Conservation (phyloP, 2,888 invertebrate species). For the Crematogaster levior region DNA sequence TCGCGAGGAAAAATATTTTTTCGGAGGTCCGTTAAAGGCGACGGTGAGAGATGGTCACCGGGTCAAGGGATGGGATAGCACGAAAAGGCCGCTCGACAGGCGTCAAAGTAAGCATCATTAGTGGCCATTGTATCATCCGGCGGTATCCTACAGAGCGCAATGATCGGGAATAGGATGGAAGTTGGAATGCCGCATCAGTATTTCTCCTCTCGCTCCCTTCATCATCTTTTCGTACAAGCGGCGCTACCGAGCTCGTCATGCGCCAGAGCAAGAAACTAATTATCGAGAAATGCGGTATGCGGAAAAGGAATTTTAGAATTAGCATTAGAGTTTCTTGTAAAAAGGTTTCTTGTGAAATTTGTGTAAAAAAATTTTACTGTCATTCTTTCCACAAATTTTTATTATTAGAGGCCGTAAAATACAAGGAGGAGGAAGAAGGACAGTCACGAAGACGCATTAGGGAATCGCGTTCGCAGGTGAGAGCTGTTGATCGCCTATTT, state of each 20-base stretch:
- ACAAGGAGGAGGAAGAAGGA: background rate
- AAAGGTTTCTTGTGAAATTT: background rate
- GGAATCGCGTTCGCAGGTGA: slow-evolving; percentile 6
- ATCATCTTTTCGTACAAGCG: background rate
- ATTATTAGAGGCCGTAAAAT: background rate
- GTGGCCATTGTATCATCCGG: slow-evolving; percentile 64
- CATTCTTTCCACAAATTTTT: background rate
- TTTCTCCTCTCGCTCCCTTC: background rate
- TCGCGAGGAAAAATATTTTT: slow-evolving; percentile 30
- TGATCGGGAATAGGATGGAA: slow-evolving; percentile 37
- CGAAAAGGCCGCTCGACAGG: slow-evolving; percentile 44
- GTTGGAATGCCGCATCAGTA: slow-evolving; percentile 35
- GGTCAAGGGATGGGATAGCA: slow-evolving; percentile 47
- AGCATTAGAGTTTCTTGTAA: background rate
- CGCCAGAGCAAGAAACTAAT: background rate
- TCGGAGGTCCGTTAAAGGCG: slow-evolving; percentile 33
- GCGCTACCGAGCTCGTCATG: background rate
- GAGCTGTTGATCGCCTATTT: slow-evolving; percentile 49
- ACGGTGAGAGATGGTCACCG: slow-evolving; percentile 35
- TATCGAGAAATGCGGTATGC: background rate
- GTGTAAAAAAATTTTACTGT: background rate
- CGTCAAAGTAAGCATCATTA: slow-evolving; percentile 62
- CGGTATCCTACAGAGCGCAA: slow-evolving; percentile 52
- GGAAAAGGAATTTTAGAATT: background rate
- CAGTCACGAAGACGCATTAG: background rate